Conservation (phyloP, 2,888 invertebrate species). For the Catonia carolina region DNA sequence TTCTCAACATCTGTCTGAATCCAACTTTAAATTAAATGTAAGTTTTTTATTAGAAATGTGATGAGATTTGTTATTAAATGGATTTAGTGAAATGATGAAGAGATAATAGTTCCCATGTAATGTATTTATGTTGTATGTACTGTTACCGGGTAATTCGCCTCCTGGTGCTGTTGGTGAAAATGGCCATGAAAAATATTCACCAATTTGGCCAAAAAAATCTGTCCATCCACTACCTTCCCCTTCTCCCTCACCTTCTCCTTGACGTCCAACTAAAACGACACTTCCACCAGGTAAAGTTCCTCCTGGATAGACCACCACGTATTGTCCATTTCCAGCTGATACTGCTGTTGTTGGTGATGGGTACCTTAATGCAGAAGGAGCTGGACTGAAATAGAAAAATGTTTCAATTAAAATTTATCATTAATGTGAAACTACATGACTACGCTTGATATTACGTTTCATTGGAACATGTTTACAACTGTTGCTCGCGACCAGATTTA, state of each 20-base stretch:
- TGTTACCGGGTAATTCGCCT: conserved; percentile 2
- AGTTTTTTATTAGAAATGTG: too few species aligned
- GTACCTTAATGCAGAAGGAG: conserved; percentile 21
- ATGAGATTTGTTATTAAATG: too few species aligned
- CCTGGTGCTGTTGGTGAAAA: background rate
- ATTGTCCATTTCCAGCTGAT: conserved; percentile 22
- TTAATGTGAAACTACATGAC: too few species aligned
- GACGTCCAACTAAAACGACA: conserved; percentile 7
- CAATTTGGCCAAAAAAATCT: conserved; percentile 8
- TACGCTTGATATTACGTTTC: too few species aligned
- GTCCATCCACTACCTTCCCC: background rate
- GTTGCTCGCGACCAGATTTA: too few species aligned
- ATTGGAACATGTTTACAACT: too few species aligned
- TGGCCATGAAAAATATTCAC: conserved; percentile 9
- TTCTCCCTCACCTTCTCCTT: conserved; percentile 13
- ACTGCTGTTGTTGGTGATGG: conserved; percentile 12
- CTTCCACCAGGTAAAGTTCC: conserved; percentile 7
- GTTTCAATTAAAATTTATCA: too few species aligned
- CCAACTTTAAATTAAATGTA: too few species aligned
- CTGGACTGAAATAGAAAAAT: conserved; percentile 16
- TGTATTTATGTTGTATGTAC: background rate
- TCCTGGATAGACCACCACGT: conserved; percentile 27
- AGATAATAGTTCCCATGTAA: too few species aligned
- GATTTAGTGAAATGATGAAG: too few species aligned
- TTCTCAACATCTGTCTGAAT: too few species aligned